These are phyloP conservation scores for Teleogryllus occipitalis DNA, from an alignment of 1,140 invertebrate species.

Conservation along the genomic window DNA sequence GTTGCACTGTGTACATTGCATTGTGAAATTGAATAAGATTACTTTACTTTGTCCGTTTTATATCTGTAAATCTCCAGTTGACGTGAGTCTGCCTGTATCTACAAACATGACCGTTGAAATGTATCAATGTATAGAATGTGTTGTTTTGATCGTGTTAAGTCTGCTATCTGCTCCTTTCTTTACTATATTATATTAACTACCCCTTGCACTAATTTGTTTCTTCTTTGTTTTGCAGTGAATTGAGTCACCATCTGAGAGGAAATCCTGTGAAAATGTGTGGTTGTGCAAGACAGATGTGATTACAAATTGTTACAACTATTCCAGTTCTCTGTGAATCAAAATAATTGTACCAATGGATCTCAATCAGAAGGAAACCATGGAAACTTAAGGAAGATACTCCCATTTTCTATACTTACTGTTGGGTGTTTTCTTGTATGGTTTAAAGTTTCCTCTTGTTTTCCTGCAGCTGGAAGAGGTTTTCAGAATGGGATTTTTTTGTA, in stretches of 20 bases:
- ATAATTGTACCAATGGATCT: background rate
- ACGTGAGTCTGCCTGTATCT: background rate
- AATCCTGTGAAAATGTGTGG: background rate
- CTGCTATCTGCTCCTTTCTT: background rate
- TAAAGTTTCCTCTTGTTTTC: background rate
- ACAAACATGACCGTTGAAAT: background rate
- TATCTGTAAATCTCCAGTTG: background rate
- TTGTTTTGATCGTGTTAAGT: background rate
- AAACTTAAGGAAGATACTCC: background rate
- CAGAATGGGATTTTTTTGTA: slow-evolving; percentile 1
- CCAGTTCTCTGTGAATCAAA: background rate
- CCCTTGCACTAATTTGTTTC: background rate
- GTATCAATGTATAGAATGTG: background rate
- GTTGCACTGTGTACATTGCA: too few species aligned
- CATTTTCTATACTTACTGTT: slow-evolving; percentile 2
- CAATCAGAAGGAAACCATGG: background rate
- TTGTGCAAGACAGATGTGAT: background rate
- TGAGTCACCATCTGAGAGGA: background rate
- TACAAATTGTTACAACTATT: background rate
- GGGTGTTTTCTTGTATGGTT: background rate
- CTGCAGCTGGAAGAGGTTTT: background rate
- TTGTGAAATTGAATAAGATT: too few species aligned
- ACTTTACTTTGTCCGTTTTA: too few species aligned
- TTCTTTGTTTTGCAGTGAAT: background rate
- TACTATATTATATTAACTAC: background rate